Conservation (phyloP, 2,888 invertebrate species). For the Lottia scabra region DNA sequence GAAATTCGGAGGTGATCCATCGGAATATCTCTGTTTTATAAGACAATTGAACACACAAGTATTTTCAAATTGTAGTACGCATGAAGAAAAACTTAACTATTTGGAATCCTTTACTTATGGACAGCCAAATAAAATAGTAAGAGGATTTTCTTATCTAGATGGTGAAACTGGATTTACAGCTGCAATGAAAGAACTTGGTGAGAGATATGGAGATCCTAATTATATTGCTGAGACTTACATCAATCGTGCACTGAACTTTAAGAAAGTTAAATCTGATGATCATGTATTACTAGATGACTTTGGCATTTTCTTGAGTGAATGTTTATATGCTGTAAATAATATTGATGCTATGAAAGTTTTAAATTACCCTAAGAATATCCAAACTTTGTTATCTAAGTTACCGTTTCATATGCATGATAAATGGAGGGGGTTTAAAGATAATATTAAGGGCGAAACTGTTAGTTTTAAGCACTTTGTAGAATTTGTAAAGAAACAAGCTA, state of each 20-base stretch:
- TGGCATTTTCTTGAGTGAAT: not conserved
- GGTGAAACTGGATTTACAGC: not conserved
- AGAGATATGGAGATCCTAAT: not conserved
- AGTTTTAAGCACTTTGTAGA: conserved; percentile 10
- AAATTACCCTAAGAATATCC: not conserved
- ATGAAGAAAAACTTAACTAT: not conserved
- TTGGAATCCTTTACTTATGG: not conserved
- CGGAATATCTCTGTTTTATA: not conserved
- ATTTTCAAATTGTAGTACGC: not conserved
- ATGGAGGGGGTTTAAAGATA: not conserved
- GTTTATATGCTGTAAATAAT: not conserved
- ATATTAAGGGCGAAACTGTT: not conserved
- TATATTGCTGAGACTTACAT: conserved; percentile 10
- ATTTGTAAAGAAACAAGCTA: conserved; percentile 15
- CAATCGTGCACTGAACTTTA: conserved; percentile 14
- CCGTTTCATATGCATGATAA: not conserved
- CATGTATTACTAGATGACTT: too few species aligned
- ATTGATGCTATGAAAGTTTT: not conserved
- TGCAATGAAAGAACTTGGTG: conserved; percentile 5
- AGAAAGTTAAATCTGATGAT: too few species aligned
- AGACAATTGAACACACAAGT: not conserved
- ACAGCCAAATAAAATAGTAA: not conserved
- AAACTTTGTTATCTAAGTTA: not conserved
- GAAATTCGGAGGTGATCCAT: not conserved
- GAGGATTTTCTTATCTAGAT: not conserved